These are phyloP conservation scores for Aplysina aerophoba DNA, from an alignment of 37 sponge, comb jelly and placozoan species.

Conservation along the genomic window DNA sequence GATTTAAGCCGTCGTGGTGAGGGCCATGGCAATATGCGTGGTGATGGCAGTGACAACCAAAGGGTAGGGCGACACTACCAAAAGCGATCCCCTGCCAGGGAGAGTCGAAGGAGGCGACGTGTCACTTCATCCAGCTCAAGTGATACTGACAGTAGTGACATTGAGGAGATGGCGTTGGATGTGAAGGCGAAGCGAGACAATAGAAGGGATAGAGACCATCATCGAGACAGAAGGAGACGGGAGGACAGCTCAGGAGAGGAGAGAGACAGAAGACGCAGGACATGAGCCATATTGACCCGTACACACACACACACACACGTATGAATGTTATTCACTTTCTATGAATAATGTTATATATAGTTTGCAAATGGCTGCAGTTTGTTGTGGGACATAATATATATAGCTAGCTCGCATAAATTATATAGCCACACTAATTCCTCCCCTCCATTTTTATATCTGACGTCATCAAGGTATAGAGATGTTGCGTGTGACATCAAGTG, in stretches of 20 bases:
- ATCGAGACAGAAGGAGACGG: not conserved
- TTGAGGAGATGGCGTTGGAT: not conserved
- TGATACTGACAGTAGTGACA: slow-evolving; percentile 1
- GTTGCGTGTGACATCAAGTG: too few relatives aligned
- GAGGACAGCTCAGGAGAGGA: slow-evolving; percentile 1
- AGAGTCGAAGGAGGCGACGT: too few relatives aligned
- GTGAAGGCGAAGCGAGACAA: not conserved
- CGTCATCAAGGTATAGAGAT: too few relatives aligned
- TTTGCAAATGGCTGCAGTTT: too few relatives aligned
- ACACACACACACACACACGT: too few relatives aligned
- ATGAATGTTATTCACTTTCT: too few relatives aligned
- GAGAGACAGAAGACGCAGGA: slow-evolving; percentile 19
- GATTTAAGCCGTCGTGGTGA: not conserved
- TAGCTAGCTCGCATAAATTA: too few relatives aligned
- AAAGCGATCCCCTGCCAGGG: not conserved
- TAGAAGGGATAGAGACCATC: slow-evolving; percentile 3
- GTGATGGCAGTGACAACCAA: not conserved
- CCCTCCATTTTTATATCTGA: too few relatives aligned
- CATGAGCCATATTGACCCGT: not conserved
- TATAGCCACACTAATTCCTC: too few relatives aligned
- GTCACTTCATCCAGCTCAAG: too few relatives aligned
- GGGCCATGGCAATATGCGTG: not conserved
- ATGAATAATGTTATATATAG: too few relatives aligned
- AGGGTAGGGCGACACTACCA: not conserved
- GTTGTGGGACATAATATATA: too few relatives aligned